Evolutionary conservation across 2,888 invertebrate species (phyloP).

Genomic region (Tenthredo mesomela): DNA sequence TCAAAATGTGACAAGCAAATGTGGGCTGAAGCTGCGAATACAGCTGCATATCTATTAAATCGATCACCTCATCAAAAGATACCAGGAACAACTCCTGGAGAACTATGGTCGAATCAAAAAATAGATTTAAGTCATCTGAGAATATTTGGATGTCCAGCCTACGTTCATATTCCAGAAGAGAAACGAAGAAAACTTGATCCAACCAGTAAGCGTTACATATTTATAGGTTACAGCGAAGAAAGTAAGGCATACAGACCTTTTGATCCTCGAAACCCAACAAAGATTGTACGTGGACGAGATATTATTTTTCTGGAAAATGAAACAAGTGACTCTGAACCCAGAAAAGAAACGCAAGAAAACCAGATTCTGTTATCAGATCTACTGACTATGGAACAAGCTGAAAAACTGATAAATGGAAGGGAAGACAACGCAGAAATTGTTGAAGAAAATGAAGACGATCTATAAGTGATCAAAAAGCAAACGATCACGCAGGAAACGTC

Average conservation of each 20-base stretch:
- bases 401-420: too few relatives aligned
- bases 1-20: conserved; percentile 21
- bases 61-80: conserved; percentile 45
- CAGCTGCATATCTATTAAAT: conserved; percentile 6
- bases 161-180: conserved; percentile 46
- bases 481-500: too few relatives aligned
- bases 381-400: too few relatives aligned
- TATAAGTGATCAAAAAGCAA: too few relatives aligned
- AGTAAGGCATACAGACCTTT: conserved; percentile 56
- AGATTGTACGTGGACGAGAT: conserved; percentile 56
- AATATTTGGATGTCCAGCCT: conserved; percentile 53
- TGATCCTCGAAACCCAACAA: conserved; percentile 52
- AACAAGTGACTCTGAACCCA: too few relatives aligned
- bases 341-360: too few relatives aligned
- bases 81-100: conserved; percentile 44
- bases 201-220: conserved; percentile 62
- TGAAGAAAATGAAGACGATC: too few relatives aligned
- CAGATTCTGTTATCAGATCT: too few relatives aligned
- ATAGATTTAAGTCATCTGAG: conserved; percentile 51
- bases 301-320: conserved; percentile 57
- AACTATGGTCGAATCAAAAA: conserved; percentile 48
- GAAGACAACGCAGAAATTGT: too few relatives aligned
- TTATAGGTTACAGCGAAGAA: conserved; percentile 68
- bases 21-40: conserved; percentile 34
- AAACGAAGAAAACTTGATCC: conserved; percentile 51